Percentiles rank a stretch among this genome's conserved stretches.
Conservation (phyloP, 1,140 invertebrate genomes). For the Drosophila ironensis region DNA sequence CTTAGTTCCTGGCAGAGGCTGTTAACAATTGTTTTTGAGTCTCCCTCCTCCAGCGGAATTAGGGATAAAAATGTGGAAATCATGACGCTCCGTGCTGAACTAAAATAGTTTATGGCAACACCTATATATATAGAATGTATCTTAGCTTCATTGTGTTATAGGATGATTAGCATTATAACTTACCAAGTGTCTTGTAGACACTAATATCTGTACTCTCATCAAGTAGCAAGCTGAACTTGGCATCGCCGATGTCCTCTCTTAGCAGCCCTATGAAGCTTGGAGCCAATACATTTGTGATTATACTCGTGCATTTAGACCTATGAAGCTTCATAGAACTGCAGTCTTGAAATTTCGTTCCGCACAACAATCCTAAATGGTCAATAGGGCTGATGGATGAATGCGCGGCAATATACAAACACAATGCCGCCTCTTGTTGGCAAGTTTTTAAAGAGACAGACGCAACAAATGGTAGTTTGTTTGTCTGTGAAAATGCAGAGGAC, state of each 20-base stretch:
- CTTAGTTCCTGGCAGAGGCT: constrained; percentile 7
- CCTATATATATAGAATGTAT: constrained; percentile 1
- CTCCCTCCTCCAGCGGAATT: constrained; percentile 3
- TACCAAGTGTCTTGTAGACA: not conserved
- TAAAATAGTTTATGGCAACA: constrained; percentile 17
- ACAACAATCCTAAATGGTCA: no score
- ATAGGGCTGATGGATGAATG: no score
- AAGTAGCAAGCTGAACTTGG: no score
- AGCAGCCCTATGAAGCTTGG: no score
- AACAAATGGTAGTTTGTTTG: not conserved
- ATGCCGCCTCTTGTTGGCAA: not conserved
- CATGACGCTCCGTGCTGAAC: not conserved
- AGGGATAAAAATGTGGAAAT: constrained; percentile 8
- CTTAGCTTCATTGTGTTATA: not conserved
- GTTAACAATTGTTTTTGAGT: constrained; percentile 6
- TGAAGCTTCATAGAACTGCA: no score
- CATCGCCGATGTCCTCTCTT: no score
- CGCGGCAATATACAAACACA: not conserved
- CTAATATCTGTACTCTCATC: no score
- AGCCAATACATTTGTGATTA: no score
- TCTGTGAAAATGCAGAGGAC: not conserved
- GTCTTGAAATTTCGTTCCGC: no score
- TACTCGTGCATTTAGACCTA: no score
- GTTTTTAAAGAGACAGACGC: not conserved
- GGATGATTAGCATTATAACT: not conserved